Conservation (phyloP, 2,888 invertebrate genomes). For the Choristoneura rosaceana region DNA sequence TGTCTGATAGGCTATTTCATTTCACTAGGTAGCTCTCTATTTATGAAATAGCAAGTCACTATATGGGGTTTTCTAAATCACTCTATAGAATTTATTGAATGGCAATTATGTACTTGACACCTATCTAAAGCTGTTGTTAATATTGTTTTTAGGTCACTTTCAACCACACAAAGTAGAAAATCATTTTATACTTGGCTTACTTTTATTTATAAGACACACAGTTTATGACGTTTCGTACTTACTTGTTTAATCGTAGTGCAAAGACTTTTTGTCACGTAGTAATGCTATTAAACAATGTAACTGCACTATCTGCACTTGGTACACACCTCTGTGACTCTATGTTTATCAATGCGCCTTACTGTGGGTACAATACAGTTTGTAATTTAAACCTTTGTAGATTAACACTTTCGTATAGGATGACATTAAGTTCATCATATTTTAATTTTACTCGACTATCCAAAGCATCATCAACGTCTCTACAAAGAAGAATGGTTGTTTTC, state of each 20-base stretch:
- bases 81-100: conserved; percentile 23
- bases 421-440: not conserved
- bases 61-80: conserved; percentile 24
- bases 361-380: not conserved
- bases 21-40: not conserved
- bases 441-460: not conserved
- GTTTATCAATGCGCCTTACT: not conserved
- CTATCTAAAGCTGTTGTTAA: not conserved
- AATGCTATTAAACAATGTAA: conserved; percentile 10
- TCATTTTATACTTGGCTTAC: conserved; percentile 21
- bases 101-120: conserved; percentile 28
- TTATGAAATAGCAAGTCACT: conserved; percentile 23
- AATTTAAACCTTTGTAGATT: not conserved
- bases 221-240: conserved; percentile 32
- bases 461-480: no score
- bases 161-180: conserved; percentile 29
- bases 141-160: conserved; percentile 29
- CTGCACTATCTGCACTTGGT: conserved; percentile 4
- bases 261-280: conserved; percentile 17
- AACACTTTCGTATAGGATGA: not conserved
- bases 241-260: conserved; percentile 17
- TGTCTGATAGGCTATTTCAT: no score
- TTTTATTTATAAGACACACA: not conserved
- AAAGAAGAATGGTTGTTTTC: no score
- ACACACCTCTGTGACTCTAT: not conserved